Percentiles rank a stretch among this genome's conserved stretches.
phyloP scores from a whole-genome alignment of 2,797 vertebrate species.

The Merluccius polli region DNA sequence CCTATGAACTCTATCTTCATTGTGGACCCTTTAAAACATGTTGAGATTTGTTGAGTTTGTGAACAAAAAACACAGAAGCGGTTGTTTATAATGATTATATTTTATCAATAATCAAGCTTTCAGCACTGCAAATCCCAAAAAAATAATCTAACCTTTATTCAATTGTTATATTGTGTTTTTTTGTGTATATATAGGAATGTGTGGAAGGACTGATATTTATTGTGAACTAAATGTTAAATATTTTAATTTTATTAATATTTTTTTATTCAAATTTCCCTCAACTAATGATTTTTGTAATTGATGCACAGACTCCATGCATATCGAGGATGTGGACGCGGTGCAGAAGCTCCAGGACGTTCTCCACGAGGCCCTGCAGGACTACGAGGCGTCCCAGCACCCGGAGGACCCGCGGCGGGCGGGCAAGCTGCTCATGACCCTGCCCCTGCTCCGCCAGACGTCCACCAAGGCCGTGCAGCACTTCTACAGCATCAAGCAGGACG shows the following conservation, averaged over 20 bases:
- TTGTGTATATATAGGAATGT: background rate
- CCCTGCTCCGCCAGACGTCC: constrained; percentile 95
- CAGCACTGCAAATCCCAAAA: background rate
- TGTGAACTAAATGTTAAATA: background rate
- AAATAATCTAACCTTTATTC: background rate
- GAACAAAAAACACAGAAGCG: no score
- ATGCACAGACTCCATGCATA: constrained; percentile 94
- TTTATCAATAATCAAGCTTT: background rate
- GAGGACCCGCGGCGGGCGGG: constrained; percentile 95
- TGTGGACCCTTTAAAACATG: background rate
- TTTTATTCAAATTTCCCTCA: background rate
- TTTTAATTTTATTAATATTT: background rate
- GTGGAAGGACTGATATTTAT: background rate
- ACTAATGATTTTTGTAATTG: background rate
- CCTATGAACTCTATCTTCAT: constrained; percentile 1
- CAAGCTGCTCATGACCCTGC: constrained; percentile 98
- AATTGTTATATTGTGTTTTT: background rate
- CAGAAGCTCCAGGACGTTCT: constrained; percentile 99
- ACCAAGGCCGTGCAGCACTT: constrained; percentile 99
- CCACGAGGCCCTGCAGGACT: constrained; percentile 98
- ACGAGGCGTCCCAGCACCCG: constrained; percentile 90
- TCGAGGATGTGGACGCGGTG: constrained; percentile 97
- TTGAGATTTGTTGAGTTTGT: background rate
- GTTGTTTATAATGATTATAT: background rate
- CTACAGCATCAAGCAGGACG: constrained; percentile 99